Evolutionary conservation across 1,140 invertebrate species (phyloP).

Genomic region (Reticulitermes speratus): DNA sequence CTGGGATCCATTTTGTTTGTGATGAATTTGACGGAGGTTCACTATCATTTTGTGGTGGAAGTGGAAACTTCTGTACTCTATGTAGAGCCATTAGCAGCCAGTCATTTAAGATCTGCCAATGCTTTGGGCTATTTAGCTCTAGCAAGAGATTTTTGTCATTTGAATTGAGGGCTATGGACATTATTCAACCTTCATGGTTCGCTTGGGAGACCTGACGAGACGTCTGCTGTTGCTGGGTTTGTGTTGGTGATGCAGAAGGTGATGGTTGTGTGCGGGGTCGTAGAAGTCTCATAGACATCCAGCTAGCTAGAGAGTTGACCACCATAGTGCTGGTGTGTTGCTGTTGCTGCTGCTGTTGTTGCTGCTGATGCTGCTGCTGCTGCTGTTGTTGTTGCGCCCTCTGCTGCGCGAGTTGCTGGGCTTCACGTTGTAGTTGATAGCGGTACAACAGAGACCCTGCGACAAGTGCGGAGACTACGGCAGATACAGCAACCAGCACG

Average conservation of each 20-base stretch:
- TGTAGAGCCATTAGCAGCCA: too few relatives aligned
- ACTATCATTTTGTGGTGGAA: too few relatives aligned
- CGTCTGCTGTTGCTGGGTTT: background rate
- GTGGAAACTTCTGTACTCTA: too few relatives aligned
- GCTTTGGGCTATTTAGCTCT: too few relatives aligned
- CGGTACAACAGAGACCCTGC: conserved; percentile 73
- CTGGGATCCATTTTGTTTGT: too few relatives aligned
- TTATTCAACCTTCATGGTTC: background rate
- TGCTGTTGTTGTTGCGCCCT: conserved; percentile 46
- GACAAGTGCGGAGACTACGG: conserved; percentile 76
- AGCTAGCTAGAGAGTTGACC: conserved; percentile 58
- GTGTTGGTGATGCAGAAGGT: background rate
- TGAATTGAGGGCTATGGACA: too few relatives aligned
- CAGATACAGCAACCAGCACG: conserved; percentile 79
- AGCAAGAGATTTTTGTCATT: too few relatives aligned
- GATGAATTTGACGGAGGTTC: too few relatives aligned
- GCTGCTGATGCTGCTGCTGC: conserved; percentile 47
- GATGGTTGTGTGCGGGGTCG: conserved; percentile 50
- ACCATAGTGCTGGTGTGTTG: conserved; percentile 8
- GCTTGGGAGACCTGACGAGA: background rate
- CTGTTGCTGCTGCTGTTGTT: conserved; percentile 47
- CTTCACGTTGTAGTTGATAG: conserved; percentile 71
- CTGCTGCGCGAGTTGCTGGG: conserved; percentile 47
- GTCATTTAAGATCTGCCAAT: too few relatives aligned
- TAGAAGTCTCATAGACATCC: conserved; percentile 68